Base-by-base conservation (phyloP, 2,113 vertebrate species). In the Microcebus tavaratra region DNA sequence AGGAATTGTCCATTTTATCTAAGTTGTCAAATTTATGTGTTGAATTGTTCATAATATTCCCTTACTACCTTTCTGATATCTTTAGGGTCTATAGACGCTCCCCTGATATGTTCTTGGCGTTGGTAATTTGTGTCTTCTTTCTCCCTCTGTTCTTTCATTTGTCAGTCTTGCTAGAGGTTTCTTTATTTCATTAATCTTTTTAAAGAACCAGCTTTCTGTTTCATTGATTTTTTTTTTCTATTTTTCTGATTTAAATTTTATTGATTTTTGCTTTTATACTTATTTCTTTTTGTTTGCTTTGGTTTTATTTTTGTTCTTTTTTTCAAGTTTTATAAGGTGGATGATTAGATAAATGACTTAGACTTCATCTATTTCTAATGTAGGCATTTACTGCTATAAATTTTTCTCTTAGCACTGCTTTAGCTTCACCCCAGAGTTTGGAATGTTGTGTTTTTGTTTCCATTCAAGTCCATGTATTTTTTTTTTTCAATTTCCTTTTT, bases 231-330 rank as follows among this genome's bases (percentile, higher is more conserved):
- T 87, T 88, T 87, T 73, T 84, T 21, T 65, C 29, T 68, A 50
- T 90, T 93, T 96, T 88, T 73, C 45, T 80, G 6, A 63, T 81
- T 94, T 94, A 63, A 79, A 45, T 94, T 68, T 90, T 76, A 70
- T 42, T 17, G 29, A 57, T 79, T 80, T 86, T 82, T 94, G 55
- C 14, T 80, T 86, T 88, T 79, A 45, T 82, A 59, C 31, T 91
- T 25, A 73, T 45, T 81, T 70, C 23, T 27, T 96, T 70, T 50
- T 81, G 21, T 85, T 72, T 93, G 29, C 65, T 94, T 95, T 67
- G n/a, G 39, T 13, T 79, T 94, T 39, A 45, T 91, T 79, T 79
- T 67, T 84, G 14, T n/a, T 78, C 27, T 79, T 76, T 94, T 94
- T 88, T n/a, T 72, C 89, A 55, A 29, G 8, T 48, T 91, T 78